Conservation (phyloP, 2,888 invertebrate genomes). For the Osmoderma eremita region DNA sequence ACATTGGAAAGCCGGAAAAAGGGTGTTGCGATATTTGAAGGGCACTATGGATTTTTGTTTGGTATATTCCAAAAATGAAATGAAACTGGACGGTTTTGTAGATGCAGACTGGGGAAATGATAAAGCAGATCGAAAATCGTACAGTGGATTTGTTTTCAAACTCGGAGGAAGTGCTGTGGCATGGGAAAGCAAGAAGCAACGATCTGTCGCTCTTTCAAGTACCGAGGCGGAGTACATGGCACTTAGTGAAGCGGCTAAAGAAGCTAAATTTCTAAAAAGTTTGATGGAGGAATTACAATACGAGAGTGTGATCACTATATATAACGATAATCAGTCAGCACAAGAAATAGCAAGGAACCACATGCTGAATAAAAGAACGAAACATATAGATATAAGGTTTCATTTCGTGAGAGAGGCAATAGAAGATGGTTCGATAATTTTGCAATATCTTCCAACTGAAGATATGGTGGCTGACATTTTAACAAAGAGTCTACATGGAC, state of each 20-base stretch:
- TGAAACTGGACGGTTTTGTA: slow-evolving; percentile 37
- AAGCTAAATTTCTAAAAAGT: slow-evolving; percentile 45
- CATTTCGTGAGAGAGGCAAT: slow-evolving; percentile 36
- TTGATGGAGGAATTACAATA: slow-evolving; percentile 30
- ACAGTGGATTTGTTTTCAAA: slow-evolving; percentile 43
- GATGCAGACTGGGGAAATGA: slow-evolving; percentile 48
- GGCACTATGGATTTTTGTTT: too few species aligned
- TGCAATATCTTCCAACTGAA: slow-evolving; percentile 29
- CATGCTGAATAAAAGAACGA: slow-evolving; percentile 39
- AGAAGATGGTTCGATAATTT: slow-evolving; percentile 29
- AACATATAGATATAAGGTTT: slow-evolving; percentile 42
- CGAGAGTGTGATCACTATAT: slow-evolving; percentile 20
- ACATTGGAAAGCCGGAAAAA: slow-evolving; percentile 47
- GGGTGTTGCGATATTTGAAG: slow-evolving; percentile 46
- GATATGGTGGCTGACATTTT: slow-evolving; percentile 39
- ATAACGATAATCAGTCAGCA: slow-evolving; percentile 38
- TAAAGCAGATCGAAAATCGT: slow-evolving; percentile 45
- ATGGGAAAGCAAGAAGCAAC: slow-evolving; percentile 48
- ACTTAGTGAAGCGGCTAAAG: slow-evolving; percentile 48
- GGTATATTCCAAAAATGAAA: too few species aligned
- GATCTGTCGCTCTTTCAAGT: slow-evolving; percentile 47
- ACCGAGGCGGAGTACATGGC: slow-evolving; percentile 53
- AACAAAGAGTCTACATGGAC: slow-evolving; percentile 32
- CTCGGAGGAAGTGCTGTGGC: slow-evolving; percentile 42
- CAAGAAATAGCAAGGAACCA: slow-evolving; percentile 40